phyloP scores from a whole-genome alignment of 2,888 invertebrate genomes.

The Campoplex nolae region DNA sequence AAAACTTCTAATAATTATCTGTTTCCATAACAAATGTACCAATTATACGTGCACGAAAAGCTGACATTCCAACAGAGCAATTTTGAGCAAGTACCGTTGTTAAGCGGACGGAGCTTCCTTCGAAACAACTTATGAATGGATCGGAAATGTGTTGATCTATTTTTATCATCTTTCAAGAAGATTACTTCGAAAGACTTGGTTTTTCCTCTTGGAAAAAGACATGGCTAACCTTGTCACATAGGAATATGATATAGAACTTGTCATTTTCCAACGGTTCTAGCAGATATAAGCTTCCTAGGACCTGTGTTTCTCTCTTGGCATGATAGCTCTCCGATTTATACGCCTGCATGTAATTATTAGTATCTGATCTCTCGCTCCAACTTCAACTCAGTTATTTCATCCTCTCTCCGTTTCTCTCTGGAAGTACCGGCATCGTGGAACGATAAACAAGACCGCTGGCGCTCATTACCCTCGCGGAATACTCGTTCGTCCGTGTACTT shows the following conservation, averaged over 20 bases:
- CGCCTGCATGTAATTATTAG: constrained; percentile 19
- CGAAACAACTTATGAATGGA: not conserved
- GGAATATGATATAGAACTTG: constrained; percentile 72
- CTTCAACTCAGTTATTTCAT: constrained; percentile 37
- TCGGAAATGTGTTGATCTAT: not conserved
- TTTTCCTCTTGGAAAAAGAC: constrained; percentile 12
- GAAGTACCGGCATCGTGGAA: constrained; percentile 44
- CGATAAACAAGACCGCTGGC: constrained; percentile 50
- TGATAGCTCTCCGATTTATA: constrained; percentile 47
- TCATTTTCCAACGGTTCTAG: constrained; percentile 74
- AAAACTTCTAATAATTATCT: not conserved
- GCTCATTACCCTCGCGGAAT: constrained; percentile 71
- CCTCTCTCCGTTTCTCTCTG: constrained; percentile 19
- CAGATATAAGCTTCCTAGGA: constrained; percentile 71
- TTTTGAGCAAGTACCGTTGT: not conserved
- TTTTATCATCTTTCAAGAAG: not conserved
- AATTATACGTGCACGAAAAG: not conserved
- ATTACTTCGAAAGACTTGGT: not conserved
- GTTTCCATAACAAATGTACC: not conserved
- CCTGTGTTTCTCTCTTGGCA: constrained; percentile 51
- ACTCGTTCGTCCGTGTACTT: constrained; percentile 77
- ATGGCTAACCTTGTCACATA: constrained; percentile 60
- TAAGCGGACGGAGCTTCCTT: not conserved
- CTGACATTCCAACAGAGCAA: not conserved
- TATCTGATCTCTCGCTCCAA: constrained; percentile 54